Base-by-base conservation (phyloP, 1,140 invertebrate genomes). In the Trichoplusia ni region DNA sequence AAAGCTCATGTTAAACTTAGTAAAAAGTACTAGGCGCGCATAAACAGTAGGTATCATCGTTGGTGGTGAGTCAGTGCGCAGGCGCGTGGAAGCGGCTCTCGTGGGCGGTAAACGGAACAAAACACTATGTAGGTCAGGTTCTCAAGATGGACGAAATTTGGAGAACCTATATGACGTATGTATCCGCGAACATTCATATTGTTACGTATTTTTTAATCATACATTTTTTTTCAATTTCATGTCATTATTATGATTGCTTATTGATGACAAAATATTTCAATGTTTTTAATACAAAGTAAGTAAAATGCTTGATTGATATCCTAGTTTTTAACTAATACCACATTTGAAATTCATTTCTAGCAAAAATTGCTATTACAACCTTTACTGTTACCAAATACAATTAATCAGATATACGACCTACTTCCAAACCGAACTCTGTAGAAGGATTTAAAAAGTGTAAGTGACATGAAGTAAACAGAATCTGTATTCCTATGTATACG, bases 41-140 rank as follows among this genome's bases (percentile, higher is more conserved):
- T 56, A 29, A 18, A 40, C 25, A 23, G 18, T 23, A 23, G 14
- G 2, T 44, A 8, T 38, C 19, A 61, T 49, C 44, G 44, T 49
- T 40, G 42, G 2, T 21, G 46, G 19, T 67, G 65, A 67, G 65
- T 67, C 65, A 67, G 21, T 37, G 19, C 8, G 42, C 21, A 38
- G 29, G 49, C 49, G 18, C 46, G 65, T 19, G 29, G 56, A 25
- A 64, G 31, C 40, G 46, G 61, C 46, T 16, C 58, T 18, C 31
- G 59, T 67, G 44, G 67, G 67, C 58, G 67, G 62, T 51, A 25
- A 11, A 44, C 63, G 67, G 62, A 69, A 65, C 58, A 46, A 33
- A 29, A 25, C 25, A 3, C 1, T 33, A 59, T 59, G 56, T 59
- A 46, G 56, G 56, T 59, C 56, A 46, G 56, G 40, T 59, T 59